A percentile compares a stretch with the other conserved stretches of the same genome.
Conservation (phyloP, 2,797 vertebrate species). For the Gymnopithys bicolor region DNA sequence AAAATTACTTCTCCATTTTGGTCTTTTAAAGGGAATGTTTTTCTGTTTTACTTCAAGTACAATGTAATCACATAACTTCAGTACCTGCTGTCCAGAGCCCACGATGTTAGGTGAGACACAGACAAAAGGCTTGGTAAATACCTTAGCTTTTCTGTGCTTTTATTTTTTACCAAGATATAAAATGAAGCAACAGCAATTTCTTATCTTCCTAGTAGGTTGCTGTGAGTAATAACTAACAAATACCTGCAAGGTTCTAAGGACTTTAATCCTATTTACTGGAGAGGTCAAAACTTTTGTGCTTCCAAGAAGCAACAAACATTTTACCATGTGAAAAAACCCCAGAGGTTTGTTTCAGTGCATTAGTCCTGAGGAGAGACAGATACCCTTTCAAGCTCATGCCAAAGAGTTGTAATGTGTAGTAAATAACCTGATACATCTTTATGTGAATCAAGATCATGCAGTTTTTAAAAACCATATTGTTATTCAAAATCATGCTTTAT, state of each 20-base stretch:
- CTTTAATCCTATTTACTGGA: slow-evolving; percentile 34
- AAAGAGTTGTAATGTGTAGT: not conserved
- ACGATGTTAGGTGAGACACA: not conserved
- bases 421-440: not conserved
- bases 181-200: slow-evolving; percentile 32
- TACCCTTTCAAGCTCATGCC: not conserved
- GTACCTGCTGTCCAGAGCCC: not conserved
- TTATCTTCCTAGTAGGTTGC: slow-evolving; percentile 37
- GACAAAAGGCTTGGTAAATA: slow-evolving; percentile 32
- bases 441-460: not conserved
- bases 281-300: slow-evolving; percentile 29
- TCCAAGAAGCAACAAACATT: slow-evolving; percentile 32
- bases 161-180: not conserved
- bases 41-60: not conserved
- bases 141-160: not conserved
- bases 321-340: not conserved
- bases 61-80: not conserved
- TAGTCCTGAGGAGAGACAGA: not conserved
- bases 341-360: not conserved
- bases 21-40: not conserved
- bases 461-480: not conserved
- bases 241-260: slow-evolving; percentile 37
- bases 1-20: not conserved
- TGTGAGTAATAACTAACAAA: slow-evolving; percentile 47
- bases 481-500: not conserved